phyloP scores from a whole-genome alignment of 2,888 invertebrate species.

The Folsomia candida region DNA sequence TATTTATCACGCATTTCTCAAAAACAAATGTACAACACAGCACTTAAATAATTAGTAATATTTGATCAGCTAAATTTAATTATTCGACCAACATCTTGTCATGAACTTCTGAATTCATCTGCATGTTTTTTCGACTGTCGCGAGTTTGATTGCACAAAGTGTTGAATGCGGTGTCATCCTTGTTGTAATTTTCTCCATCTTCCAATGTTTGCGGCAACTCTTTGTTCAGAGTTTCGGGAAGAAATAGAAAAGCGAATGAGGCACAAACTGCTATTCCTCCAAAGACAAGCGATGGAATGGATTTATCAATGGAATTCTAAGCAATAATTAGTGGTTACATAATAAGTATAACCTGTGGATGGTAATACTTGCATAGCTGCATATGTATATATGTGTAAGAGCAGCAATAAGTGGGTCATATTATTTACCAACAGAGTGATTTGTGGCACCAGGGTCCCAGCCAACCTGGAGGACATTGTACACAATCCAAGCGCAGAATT shows the following conservation, averaged over 20 bases:
- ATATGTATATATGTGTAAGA: background rate
- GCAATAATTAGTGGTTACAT: background rate
- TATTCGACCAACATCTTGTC: background rate
- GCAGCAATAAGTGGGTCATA: too few species aligned
- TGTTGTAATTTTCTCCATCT: conserved; percentile 79
- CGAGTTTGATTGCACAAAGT: background rate
- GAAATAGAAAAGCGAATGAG: conserved; percentile 69
- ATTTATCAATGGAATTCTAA: conserved; percentile 72
- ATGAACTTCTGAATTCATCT: background rate
- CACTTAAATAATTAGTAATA: too few species aligned
- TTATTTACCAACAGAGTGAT: conserved; percentile 64
- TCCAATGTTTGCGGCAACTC: conserved; percentile 79
- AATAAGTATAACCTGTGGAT: conserved; percentile 5
- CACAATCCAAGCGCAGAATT: conserved; percentile 80
- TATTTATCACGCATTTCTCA: background rate
- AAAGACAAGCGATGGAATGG: conserved; percentile 73
- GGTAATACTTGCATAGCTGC: background rate
- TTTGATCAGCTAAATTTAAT: too few species aligned
- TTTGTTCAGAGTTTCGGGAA: conserved; percentile 78
- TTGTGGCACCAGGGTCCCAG: conserved; percentile 75
- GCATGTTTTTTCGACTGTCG: background rate
- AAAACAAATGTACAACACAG: background rate
- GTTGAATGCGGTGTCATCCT: conserved; percentile 75
- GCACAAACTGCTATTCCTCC: conserved; percentile 71
- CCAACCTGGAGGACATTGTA: conserved; percentile 79